These are phyloP conservation scores for Drosophila murphyi DNA, from an alignment of 1,140 invertebrate species.

Conservation along the genomic window DNA sequence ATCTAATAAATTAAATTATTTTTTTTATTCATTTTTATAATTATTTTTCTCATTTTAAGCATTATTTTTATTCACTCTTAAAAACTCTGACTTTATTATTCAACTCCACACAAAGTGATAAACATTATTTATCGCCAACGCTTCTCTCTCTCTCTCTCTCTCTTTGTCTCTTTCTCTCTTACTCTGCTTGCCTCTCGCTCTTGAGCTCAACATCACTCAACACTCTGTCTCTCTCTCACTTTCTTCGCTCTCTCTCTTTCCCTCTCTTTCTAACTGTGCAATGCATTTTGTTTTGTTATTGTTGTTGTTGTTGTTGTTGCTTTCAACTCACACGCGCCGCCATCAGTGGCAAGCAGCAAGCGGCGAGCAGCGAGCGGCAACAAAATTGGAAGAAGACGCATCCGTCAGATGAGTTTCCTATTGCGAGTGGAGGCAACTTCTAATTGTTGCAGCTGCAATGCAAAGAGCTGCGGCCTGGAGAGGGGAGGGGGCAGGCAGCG, in stretches of 20 bases:
- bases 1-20: not conserved
- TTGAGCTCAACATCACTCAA: slow-evolving; percentile 42
- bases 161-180: not conserved
- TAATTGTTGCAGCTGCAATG: slow-evolving; percentile 75
- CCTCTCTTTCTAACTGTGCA: not conserved
- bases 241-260: slow-evolving; percentile 2
- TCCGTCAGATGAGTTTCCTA: slow-evolving; percentile 74
- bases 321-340: slow-evolving; percentile 63
- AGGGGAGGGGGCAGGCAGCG: slow-evolving; percentile 9
- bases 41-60: not conserved
- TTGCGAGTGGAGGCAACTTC: slow-evolving; percentile 49
- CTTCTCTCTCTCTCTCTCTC: not conserved
- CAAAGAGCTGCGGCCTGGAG: slow-evolving; percentile 12
- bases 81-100: too few relatives aligned
- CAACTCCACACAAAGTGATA: not conserved
- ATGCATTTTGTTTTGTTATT: slow-evolving; percentile 28
- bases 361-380: not conserved
- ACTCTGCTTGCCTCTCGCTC: not conserved
- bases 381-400: slow-evolving; percentile 45
- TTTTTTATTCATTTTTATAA: not conserved
- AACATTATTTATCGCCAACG: not conserved
- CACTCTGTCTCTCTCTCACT: slow-evolving; percentile 9
- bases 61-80: too few relatives aligned
- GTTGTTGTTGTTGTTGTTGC: slow-evolving; percentile 52
- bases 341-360: slow-evolving; percentile 13